A percentile compares a stretch with the other conserved stretches of the same genome.
These are phyloP conservation scores for Aegithalos caudatus DNA, from an alignment of 2,113 vertebrate species.

Conservation along the genomic window DNA sequence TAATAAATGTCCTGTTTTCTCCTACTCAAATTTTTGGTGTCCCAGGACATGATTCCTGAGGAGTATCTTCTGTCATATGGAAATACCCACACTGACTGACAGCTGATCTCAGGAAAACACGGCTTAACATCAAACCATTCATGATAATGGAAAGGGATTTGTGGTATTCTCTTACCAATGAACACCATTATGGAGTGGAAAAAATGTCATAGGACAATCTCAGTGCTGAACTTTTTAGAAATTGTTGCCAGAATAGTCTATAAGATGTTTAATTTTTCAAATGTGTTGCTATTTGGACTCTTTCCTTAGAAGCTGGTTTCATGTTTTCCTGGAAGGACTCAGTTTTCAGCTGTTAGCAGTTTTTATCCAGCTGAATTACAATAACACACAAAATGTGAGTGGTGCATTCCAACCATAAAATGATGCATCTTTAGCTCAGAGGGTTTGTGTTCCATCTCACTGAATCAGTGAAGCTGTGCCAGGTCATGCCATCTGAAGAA, in stretches of 20 bases:
- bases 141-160: conserved; percentile 31
- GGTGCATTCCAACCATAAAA: not conserved
- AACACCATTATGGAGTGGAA: not conserved
- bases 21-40: not conserved
- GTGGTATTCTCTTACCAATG: not conserved
- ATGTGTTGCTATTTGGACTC: not conserved
- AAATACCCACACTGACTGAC: not conserved
- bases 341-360: not conserved
- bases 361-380: not conserved
- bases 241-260: not conserved
- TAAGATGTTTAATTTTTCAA: not conserved
- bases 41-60: not conserved
- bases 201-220: not conserved
- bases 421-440: not conserved
- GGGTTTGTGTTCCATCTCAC: not conserved
- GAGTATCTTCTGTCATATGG: conserved; percentile 17
- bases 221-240: not conserved
- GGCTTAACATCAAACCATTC: conserved; percentile 9
- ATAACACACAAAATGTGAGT: not conserved
- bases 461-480: not conserved
- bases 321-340: not conserved
- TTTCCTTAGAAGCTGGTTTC: not conserved
- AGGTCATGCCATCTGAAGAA: conserved; percentile 1
- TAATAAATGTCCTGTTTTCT: not conserved
- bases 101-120: conserved; percentile 25